Conservation (phyloP, 2,888 invertebrate species). For the Pseudococcus jackbeardsleyi region DNA sequence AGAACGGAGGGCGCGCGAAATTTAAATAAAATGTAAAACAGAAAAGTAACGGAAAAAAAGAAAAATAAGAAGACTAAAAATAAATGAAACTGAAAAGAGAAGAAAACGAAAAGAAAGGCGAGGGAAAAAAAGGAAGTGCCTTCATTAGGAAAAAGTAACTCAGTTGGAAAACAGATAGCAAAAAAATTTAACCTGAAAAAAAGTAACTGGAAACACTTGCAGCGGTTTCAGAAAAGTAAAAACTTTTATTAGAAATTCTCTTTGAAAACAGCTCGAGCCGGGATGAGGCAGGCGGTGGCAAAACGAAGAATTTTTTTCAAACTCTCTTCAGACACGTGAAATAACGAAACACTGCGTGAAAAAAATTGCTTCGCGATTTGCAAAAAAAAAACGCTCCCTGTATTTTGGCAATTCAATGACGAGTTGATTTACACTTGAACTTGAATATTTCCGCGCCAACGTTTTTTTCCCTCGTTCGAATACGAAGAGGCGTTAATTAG, state of each 20-base stretch:
- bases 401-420: background rate
- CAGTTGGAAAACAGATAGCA: constrained; percentile 60
- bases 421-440: constrained; percentile 41
- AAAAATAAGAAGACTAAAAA: constrained; percentile 36
- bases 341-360: constrained; percentile 16
- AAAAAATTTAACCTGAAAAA: constrained; percentile 56
- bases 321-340: constrained; percentile 4
- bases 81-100: constrained; percentile 45
- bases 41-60: constrained; percentile 22
- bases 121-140: constrained; percentile 59
- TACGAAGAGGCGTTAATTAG: constrained; percentile 13
- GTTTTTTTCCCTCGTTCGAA: background rate
- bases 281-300: background rate
- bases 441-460: constrained; percentile 3
- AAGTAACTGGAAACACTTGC: constrained; percentile 56
- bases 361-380: constrained; percentile 17
- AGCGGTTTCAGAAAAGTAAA: constrained; percentile 62
- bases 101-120: constrained; percentile 57
- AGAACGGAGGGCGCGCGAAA: background rate
- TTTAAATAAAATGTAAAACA: constrained; percentile 59
- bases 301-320: background rate
- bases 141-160: constrained; percentile 62
- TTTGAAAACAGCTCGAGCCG: background rate
- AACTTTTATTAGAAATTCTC: constrained; percentile 60
- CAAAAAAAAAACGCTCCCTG: background rate